Evolutionary conservation across 2,888 invertebrate genomes (phyloP), one percentile per base, ranked within the genome.

Genomic region (Lobophora halterata): DNA sequence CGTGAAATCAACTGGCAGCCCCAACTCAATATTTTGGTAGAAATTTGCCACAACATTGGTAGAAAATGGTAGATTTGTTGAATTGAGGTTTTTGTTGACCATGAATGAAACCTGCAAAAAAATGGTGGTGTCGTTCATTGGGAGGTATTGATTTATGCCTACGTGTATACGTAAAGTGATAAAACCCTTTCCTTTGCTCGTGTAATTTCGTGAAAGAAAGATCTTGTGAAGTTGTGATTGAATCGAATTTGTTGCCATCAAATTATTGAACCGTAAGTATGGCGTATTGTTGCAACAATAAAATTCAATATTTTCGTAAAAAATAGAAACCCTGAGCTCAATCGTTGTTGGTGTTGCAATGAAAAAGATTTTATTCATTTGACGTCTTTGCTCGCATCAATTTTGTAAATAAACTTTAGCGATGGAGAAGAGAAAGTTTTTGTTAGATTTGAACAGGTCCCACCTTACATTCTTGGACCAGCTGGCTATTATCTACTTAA

Each of bases 281-380:
- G 14, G 8, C 10, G 51, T n/a, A 79, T 82, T 85, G 83, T 86
- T 85, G 85, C 86, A 83, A 81, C 77, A 70, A 71, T 71, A 72
- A 79, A 80, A 66, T 72, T 64, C 24, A 58, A 58, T 49, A 60
- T 58, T 46, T 53, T 47, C 39, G 45, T 57, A 61, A 64, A 55
- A 18, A 57, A 71, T 81, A 85, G 83, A 83, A 83, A 85, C 83
- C 79, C 82, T 68, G 62, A 49, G 46, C 55, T 58, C 58, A 58
- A n/a, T n/a, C n/a, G n/a, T n/a, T n/a, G n/a, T n/a, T 64, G 56
- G 82, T 82, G 85, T 85, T 83, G 85, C 86, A 86, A 85, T 71
- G 78, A 77, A 64, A 58, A 55, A 58, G 24, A 17, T 27, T 10
- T 8, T 7, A 14, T 19, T 12, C 5, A 36, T 51, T 57, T 62